A percentile compares a stretch with the other conserved stretches of the same genome.
These are phyloP conservation scores for Hemiprocne comata DNA, from an alignment of 2,113 vertebrate genomes.

Conservation along the genomic window DNA sequence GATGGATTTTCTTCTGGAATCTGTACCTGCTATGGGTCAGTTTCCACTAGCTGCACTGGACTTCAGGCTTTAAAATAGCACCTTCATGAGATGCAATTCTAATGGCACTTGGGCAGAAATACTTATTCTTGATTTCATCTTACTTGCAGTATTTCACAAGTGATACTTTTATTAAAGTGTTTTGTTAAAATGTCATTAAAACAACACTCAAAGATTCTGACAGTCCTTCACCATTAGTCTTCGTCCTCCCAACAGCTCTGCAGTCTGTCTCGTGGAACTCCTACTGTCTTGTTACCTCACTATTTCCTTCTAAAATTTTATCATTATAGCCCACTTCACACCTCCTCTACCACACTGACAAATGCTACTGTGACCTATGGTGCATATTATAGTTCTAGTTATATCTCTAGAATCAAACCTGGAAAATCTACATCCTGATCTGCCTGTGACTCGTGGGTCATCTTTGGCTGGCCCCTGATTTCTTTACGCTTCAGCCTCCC, in stretches of 20 bases:
- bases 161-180: not conserved
- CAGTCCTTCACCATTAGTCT: not conserved
- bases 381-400: not conserved
- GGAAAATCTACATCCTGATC: not conserved
- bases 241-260: not conserved
- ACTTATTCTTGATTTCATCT: not conserved
- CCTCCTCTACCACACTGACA: constrained; percentile 28
- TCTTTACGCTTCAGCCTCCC: not conserved
- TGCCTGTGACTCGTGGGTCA: not conserved
- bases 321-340: constrained; percentile 36
- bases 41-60: not conserved
- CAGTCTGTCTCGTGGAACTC: constrained; percentile 14
- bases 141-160: not conserved
- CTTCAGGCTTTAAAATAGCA: not conserved
- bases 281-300: constrained; percentile 31
- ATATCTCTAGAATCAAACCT: not conserved
- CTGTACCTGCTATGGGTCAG: not conserved
- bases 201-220: not conserved
- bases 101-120: not conserved
- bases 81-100: not conserved
- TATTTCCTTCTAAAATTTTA: constrained; percentile 13
- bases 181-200: not conserved
- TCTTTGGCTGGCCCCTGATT: not conserved
- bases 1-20: not conserved
- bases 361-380: not conserved